Base-by-base conservation (phyloP, 1,140 invertebrate genomes). In the Macrostomum lignano region DNA sequence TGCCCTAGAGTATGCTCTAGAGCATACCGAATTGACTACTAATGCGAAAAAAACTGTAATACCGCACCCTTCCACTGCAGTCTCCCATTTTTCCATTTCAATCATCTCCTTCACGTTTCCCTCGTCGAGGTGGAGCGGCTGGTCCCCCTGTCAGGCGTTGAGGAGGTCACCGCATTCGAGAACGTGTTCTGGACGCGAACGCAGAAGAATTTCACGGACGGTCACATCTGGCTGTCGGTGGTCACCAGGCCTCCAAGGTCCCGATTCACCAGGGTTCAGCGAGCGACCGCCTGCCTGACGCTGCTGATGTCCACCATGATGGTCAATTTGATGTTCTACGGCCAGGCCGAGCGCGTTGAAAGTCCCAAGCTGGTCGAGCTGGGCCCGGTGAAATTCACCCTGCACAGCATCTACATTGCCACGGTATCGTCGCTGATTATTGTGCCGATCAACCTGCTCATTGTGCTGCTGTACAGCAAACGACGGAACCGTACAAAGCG, bases 391-490 rank as follows among this genome's bases (percentile, higher is more conserved):
- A 49, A 55, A 34, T 24, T 52, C 35, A 44, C 45, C 0, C 49
- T 47, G 49, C 44, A 48, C 26, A 48, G 51, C 35, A 36, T 54
- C 10, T 37, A n/a, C n/a, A n/a, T n/a, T n/a, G n/a, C n/a, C n/a
- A n/a, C n/a, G n/a, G n/a, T n/a, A n/a, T n/a, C n/a, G 48, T 46
- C 41, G 25, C 21, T 46, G 0, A 41, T 47, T 20, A 45, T 47
- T 1, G 41, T 54, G 19, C 51, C 49, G 10, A 24, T 49, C 26
- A 46, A 37, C 17, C 14, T 54, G 3, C 22, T 42, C 2, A 35
- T 54, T 14, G 36, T 47, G 10, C 39, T 52, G 23, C 36, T 51
- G 13, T 53, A 51, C 39, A 48, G 46, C n/a, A n/a, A n/a, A n/a
- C n/a, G n/a, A n/a, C n/a, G n/a, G n/a, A n/a, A n/a, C n/a, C n/a